Base-by-base conservation (phyloP, 2,888 invertebrate genomes). In the Agapetus fuscipes region DNA sequence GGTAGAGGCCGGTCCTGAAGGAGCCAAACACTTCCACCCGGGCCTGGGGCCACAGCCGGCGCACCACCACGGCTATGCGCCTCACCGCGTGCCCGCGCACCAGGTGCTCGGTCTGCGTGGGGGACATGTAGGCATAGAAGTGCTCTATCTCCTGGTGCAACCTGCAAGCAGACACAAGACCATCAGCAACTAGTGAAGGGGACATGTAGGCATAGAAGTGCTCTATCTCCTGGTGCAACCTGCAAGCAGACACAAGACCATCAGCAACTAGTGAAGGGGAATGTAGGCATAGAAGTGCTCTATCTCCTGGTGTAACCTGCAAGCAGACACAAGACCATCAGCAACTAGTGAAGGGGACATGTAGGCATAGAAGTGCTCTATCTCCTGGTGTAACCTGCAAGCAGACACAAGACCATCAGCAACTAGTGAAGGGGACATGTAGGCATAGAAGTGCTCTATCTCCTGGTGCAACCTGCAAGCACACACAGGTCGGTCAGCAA, bases 11-110 rank as follows among this genome's bases (percentile, higher is more conserved):
- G 48, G 97, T 97, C 53, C 91, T 80, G 70, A 95, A 96, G 56
- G 95, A 95, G 55, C 97, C 97, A 72, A 97, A 98, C 55, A 96
- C 87, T 70, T 96, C 93, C 50, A 97, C 94, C 61, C 87, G 76
- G 43, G 95, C 91, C 58, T 87, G 82, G 43, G 91, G 90, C 93
- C 94, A 96, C 54, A 94, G 76, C 54, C 83, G 76, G 50, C 81
- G 72, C 57, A 96, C 89, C 47, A 91, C 87, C 54, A 78, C 72
- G 56, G 87, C 83, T 60, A 97, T 94, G 54, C 91, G 78, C 54
- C 80, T 77, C 51, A 95, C 89, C 45, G 97, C 95, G 54, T 84
- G 82, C 37, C 84, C 75, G 46, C 97, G 77, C 62, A 96, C 80
- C 57, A 78, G 72, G 64, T 91, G 89, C 62, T 98, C 97, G 53